Evolutionary conservation across 2,113 vertebrate genomes (phyloP).

Genomic region (Lanius ludovicianus): DNA sequence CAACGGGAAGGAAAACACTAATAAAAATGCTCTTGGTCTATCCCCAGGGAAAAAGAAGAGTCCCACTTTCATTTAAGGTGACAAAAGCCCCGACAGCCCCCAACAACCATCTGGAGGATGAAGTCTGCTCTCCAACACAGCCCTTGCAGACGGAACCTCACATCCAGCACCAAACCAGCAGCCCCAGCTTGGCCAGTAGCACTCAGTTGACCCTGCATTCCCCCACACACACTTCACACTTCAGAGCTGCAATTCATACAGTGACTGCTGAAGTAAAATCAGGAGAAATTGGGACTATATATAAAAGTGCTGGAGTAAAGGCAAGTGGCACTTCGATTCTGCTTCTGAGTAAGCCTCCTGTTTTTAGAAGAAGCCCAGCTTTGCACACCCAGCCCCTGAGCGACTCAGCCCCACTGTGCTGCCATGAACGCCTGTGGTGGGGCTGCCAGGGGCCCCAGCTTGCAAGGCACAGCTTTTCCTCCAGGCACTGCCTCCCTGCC

Average conservation of each 20-base stretch:
- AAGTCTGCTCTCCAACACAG: not conserved
- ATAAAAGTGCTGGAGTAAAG: not conserved
- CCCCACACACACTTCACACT: not conserved
- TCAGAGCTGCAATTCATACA: not conserved
- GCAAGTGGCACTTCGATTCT: not conserved
- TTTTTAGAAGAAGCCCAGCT: not conserved
- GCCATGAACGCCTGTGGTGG: not conserved
- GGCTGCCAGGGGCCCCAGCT: not conserved
- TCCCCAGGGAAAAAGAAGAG: not conserved
- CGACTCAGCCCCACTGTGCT: not conserved
- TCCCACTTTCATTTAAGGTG: not conserved
- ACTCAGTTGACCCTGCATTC: not conserved
- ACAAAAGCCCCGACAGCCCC: not conserved
- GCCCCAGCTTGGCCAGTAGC: not conserved
- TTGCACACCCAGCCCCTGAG: not conserved
- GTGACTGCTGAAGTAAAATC: conserved; percentile 11
- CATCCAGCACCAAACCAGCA: not conserved
- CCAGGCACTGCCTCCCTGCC: not conserved
- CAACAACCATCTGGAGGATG: not conserved
- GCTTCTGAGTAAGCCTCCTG: conserved; percentile 46
- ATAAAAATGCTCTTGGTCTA: not conserved
- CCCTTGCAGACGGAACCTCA: not conserved
- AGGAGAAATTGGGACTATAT: not conserved
- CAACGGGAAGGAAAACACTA: not conserved
- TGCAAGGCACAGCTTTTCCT: not conserved